These are phyloP conservation scores for Propithecus perrieri DNA, from an alignment of 2,797 vertebrate species.

Conservation along the genomic window DNA sequence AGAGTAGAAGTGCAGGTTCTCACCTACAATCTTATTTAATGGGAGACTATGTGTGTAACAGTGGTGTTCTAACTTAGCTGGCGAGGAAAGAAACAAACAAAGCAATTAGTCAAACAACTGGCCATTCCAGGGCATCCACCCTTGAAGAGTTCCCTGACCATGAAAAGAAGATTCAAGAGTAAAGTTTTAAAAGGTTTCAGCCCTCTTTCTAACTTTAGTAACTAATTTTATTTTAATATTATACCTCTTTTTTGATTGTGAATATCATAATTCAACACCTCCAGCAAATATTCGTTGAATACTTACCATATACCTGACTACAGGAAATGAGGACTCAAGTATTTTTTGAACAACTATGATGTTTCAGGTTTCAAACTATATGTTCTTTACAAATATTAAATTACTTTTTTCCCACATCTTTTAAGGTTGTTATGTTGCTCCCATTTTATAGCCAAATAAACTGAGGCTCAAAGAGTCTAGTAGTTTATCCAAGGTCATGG, in stretches of 20 bases:
- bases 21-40: accelerated
- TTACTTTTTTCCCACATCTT: background rate
- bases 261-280: background rate
- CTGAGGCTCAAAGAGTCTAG: background rate
- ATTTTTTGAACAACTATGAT: background rate
- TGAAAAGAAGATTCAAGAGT: background rate
- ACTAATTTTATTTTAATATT: conserved; percentile 6
- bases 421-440: background rate
- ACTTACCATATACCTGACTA: background rate
- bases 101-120: background rate
- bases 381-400: background rate
- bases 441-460: background rate
- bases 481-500: background rate
- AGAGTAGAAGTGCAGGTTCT: background rate
- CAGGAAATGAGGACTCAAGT: background rate
- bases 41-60: background rate
- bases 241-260: background rate
- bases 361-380: background rate
- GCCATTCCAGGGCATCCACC: background rate
- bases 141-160: background rate
- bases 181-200: background rate
- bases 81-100: background rate
- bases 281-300: background rate
- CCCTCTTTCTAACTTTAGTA: background rate
- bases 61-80: background rate